phyloP scores from a whole-genome alignment of 2,888 invertebrate genomes.

The Calephelis perditalis region DNA sequence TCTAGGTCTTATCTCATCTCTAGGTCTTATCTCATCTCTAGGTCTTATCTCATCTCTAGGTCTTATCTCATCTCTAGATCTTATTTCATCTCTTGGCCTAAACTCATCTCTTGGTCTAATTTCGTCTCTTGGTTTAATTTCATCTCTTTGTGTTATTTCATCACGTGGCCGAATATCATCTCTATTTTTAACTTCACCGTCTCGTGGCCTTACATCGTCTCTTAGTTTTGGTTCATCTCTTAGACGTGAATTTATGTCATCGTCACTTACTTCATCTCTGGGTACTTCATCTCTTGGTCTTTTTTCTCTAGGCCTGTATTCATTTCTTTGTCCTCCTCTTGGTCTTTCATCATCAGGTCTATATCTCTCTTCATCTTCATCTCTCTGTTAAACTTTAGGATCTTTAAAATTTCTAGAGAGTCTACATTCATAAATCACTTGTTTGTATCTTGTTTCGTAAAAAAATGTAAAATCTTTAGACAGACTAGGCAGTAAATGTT shows the following conservation, averaged over 20 bases:
- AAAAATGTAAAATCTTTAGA: too few relatives aligned
- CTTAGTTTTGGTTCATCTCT: constrained; percentile 30
- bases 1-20: constrained; percentile 36
- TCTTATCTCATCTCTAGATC: constrained; percentile 28
- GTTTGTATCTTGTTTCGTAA: too few relatives aligned
- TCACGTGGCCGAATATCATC: constrained; percentile 36
- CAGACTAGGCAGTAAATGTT: too few relatives aligned
- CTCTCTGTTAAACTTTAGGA: too few relatives aligned
- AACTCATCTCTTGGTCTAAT: constrained; percentile 39
- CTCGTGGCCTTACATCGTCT: constrained; percentile 33
- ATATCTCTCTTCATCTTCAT: constrained; percentile 37
- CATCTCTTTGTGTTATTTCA: constrained; percentile 31
- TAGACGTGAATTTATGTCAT: constrained; percentile 34
- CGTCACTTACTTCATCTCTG: constrained; percentile 39
- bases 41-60: constrained; percentile 32
- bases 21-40: constrained; percentile 32
- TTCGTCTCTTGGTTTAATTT: too few relatives aligned
- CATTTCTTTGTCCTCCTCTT: constrained; percentile 33
- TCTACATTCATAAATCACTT: too few relatives aligned
- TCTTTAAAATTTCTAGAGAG: too few relatives aligned
- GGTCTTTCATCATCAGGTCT: constrained; percentile 37
- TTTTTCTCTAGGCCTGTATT: constrained; percentile 35
- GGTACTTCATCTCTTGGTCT: constrained; percentile 43
- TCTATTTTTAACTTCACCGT: constrained; percentile 33
- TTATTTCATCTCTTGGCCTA: constrained; percentile 37